Conservation (phyloP, 1,140 invertebrate genomes). For the Neoseiulus cucumeris region DNA sequence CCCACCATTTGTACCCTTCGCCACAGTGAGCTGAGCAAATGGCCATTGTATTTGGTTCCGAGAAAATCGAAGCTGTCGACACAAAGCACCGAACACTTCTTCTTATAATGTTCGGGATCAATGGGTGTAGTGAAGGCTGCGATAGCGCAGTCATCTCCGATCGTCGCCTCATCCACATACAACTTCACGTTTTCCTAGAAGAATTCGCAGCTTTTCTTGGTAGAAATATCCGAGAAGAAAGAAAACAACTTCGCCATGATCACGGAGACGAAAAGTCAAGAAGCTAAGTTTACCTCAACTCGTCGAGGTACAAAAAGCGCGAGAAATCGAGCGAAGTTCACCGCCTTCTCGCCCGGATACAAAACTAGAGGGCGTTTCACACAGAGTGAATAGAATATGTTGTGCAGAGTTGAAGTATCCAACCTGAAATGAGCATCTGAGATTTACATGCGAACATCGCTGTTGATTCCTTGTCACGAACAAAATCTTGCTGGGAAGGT, state of each 20-base stretch:
- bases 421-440: not conserved
- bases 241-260: no score
- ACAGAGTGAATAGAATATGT: slow-evolving; percentile 4
- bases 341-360: not conserved
- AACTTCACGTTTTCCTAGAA: not conserved
- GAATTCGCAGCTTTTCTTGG: no score
- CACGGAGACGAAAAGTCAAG: not conserved
- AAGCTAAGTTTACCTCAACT: not conserved
- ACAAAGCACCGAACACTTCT: not conserved
- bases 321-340: slow-evolving; percentile 3
- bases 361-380: not conserved
- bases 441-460: no score
- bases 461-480: no score
- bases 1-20: not conserved
- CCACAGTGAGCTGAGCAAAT: slow-evolving; percentile 5
- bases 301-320: not conserved
- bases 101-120: not conserved
- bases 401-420: not conserved
- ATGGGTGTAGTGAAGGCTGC: not conserved
- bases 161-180: not conserved
- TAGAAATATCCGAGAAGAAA: no score
- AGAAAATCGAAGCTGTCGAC: not conserved
- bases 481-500: no score
- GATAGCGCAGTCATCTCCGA: not conserved
- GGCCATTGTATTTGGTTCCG: not conserved